A percentile compares a stretch with the other conserved stretches of the same genome.
These are phyloP conservation scores for Cheilosia vulpina DNA, from an alignment of 2,888 invertebrate species.

Conservation along the genomic window DNA sequence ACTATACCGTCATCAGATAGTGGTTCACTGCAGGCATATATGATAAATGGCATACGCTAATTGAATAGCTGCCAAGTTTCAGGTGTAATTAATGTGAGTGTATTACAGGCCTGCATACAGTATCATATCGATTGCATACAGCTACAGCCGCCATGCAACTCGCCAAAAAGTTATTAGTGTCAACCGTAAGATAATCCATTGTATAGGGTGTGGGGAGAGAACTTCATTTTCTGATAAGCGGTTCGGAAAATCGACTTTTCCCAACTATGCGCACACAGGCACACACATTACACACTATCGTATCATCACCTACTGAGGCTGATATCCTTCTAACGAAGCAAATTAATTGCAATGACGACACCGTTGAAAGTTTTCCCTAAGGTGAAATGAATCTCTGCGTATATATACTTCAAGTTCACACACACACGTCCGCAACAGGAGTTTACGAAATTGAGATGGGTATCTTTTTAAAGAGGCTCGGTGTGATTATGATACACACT, in stretches of 20 bases:
- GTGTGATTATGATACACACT: not conserved
- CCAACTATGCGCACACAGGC: conserved; percentile 15
- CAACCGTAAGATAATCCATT: conserved; percentile 72
- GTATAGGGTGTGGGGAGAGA: conserved; percentile 37
- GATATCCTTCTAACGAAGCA: conserved; percentile 64
- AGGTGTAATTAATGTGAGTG: conserved; percentile 74
- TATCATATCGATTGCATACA: conserved; percentile 58
- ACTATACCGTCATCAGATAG: conserved; percentile 55
- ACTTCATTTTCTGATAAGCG: conserved; percentile 74
- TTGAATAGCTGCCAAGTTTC: conserved; percentile 75
- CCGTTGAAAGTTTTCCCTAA: conserved; percentile 73
- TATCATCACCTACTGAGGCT: not conserved
- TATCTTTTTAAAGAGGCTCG: conserved; percentile 29
- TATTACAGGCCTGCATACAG: conserved; percentile 40
- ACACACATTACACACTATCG: conserved; percentile 2
- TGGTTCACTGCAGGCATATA: conserved; percentile 58
- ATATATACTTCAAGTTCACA: conserved; percentile 1
- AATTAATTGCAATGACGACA: conserved; percentile 75
- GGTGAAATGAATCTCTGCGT: conserved; percentile 70
- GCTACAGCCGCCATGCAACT: conserved; percentile 22
- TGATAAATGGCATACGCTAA: conserved; percentile 75
- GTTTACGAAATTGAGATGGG: conserved; percentile 67
- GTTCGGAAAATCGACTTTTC: conserved; percentile 67
- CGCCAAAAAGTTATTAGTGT: conserved; percentile 73
- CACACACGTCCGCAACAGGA: conserved; percentile 68